phyloP scores from a whole-genome alignment of 2,797 vertebrate species.

The Nannoperca australis region DNA sequence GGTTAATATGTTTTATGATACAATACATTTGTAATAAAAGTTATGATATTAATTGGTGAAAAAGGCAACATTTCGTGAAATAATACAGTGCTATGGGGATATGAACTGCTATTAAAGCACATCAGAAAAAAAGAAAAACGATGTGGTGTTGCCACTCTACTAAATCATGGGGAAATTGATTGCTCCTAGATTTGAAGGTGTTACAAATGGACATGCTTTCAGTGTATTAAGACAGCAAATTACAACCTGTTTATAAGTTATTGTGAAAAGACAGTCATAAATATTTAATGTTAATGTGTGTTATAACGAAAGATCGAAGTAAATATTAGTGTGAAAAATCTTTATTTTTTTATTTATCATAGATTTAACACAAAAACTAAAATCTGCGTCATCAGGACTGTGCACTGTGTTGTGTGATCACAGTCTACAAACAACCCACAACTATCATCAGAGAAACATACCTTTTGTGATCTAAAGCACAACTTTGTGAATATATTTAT shows the following conservation, averaged over 20 bases:
- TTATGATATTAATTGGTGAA: no score
- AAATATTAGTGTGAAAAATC: neutral
- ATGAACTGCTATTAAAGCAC: no score
- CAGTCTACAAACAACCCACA: neutral
- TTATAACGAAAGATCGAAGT: no score
- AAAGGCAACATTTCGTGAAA: no score
- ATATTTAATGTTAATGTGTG: no score
- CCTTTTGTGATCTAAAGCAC: neutral
- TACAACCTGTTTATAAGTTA: neutral
- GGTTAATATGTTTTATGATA: no score
- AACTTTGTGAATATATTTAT: neutral
- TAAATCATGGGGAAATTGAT: no score
- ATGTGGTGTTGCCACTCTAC: no score
- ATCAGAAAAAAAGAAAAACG: no score
- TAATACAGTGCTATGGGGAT: no score
- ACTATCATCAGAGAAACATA: neutral
- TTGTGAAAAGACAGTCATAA: no score
- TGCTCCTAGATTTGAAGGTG: neutral
- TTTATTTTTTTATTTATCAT: neutral
- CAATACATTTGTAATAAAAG: no score
- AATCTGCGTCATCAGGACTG: neutral
- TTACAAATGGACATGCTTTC: neutral
- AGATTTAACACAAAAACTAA: neutral
- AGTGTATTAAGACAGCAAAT: neutral
- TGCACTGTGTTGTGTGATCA: neutral